Conservation (phyloP, 1,140 invertebrate species). For the Xylocopa sonorina region DNA sequence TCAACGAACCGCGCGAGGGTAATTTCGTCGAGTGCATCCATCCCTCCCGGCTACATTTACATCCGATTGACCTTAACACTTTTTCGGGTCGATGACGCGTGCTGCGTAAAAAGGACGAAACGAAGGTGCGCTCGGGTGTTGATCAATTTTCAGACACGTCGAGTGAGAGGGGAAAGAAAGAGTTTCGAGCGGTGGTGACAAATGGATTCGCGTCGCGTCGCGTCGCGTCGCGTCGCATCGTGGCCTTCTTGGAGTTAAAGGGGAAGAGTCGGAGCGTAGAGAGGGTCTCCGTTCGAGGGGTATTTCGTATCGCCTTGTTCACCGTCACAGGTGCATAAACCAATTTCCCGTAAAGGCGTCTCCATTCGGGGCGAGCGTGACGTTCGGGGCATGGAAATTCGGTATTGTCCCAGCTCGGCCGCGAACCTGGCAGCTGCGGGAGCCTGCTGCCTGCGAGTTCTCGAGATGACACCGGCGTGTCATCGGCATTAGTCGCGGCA, state of each 20-base stretch:
- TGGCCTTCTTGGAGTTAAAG: slow-evolving; percentile 18
- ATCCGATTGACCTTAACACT: slow-evolving; percentile 14
- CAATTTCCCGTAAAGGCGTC: slow-evolving; percentile 10
- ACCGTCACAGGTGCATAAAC: background rate
- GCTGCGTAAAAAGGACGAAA: background rate
- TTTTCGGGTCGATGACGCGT: too few relatives aligned
- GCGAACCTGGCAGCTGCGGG: slow-evolving; percentile 35
- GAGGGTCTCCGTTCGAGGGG: background rate
- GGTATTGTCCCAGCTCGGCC: slow-evolving; percentile 49
- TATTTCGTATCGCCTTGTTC: slow-evolving; percentile 1
- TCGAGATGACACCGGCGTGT: slow-evolving; percentile 63
- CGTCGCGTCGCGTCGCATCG: background rate
- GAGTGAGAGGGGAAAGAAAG: too few relatives aligned
- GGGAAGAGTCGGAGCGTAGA: background rate
- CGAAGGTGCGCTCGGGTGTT: background rate
- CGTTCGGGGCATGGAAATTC: slow-evolving; percentile 58
- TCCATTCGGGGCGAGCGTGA: background rate
- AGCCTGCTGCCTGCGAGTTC: slow-evolving; percentile 43
- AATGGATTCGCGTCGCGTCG: background rate
- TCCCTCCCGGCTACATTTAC: slow-evolving; percentile 35
- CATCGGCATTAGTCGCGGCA: slow-evolving; percentile 65
- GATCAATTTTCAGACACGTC: too few relatives aligned
- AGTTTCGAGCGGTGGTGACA: background rate
- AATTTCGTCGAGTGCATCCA: slow-evolving; percentile 22
- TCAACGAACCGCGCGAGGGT: too few relatives aligned